Evolutionary conservation across 2,888 invertebrate species (phyloP), one percentile per base, ranked within the genome.

Genomic region (Metopia argyrocephala): DNA sequence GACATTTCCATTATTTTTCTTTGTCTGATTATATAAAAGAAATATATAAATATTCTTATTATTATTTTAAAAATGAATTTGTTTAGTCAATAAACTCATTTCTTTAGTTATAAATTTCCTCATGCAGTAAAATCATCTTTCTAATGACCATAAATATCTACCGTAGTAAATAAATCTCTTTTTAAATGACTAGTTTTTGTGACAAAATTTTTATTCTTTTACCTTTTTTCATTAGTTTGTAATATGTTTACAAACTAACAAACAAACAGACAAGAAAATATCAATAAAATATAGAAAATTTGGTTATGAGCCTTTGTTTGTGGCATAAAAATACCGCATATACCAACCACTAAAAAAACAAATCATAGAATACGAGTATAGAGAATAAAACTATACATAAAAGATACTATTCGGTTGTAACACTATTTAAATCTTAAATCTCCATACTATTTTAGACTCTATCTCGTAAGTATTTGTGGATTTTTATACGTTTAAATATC

Each of bases 301-400:
- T 78, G 78, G 78, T 78, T 71, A 73, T 61, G 71, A 78, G 71
- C 65, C 61, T 78, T 78, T 78, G 71, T 73, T 70, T 79, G 79
- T 70, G 75, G 70, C 70, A 70, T 75, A 61, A 70, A 70, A 70
- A 70, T 79, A 66, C 79, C 79, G 79, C 79, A 75, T 74, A 52
- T 46, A 31, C 65, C 75, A 78, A 70, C 75, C 79, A 79, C 75
- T 75, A 70, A 79, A 75, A 79, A 65, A 70, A 79, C 75, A 79
- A 64, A 75, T 59, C 69, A 75, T 61, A 31, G 31, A 9, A 0
- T 31, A 31, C 12, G 12, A 9, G 12, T 3, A 31, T 9, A 31
- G n/a, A n/a, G n/a, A n/a, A n/a, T n/a, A n/a, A n/a, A n/a, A n/a
- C n/a, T n/a, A n/a, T n/a, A n/a, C n/a, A n/a, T n/a, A n/a, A n/a